Evolutionary conservation across 2,797 vertebrate species (phyloP).

Genomic region (Fistularia commersonii): DNA sequence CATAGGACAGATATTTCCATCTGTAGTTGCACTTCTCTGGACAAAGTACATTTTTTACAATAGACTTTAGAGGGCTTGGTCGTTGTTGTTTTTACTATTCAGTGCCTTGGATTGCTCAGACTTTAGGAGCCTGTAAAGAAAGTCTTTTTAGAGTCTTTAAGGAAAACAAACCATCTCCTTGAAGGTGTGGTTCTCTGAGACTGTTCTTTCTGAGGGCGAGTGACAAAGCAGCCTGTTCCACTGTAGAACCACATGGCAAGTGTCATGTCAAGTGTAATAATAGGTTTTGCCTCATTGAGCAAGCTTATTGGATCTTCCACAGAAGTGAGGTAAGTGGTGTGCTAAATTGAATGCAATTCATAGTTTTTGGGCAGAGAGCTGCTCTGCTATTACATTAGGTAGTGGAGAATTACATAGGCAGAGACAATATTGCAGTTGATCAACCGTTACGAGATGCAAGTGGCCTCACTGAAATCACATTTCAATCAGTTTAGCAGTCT

Average conservation of each 20-base stretch:
- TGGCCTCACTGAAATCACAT: slow-evolving; percentile 44
- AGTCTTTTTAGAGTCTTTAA: too few relatives aligned
- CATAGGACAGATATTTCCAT: too few relatives aligned
- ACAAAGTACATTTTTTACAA: too few relatives aligned
- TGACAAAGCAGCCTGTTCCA: slow-evolving; percentile 19
- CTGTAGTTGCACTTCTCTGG: too few relatives aligned
- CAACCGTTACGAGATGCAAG: slow-evolving; percentile 36
- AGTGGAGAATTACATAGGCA: slow-evolving; percentile 59
- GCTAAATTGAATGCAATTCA: slow-evolving; percentile 70
- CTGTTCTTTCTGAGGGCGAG: slow-evolving; percentile 16
- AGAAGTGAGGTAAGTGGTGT: slow-evolving; percentile 69
- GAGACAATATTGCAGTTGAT: slow-evolving; percentile 58
- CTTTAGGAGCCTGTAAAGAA: too few relatives aligned
- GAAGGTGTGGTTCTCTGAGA: background rate
- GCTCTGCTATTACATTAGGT: slow-evolving; percentile 55
- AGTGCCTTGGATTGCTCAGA: too few relatives aligned
- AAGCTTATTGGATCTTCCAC: slow-evolving; percentile 73
- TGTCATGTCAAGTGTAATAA: slow-evolving; percentile 63
- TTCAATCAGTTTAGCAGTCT: slow-evolving; percentile 57
- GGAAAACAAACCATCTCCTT: too few relatives aligned
- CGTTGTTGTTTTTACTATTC: too few relatives aligned
- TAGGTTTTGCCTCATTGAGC: slow-evolving; percentile 70
- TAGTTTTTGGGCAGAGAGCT: slow-evolving; percentile 49
- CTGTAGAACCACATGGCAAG: slow-evolving; percentile 43
- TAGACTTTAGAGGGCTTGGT: too few relatives aligned